Evolutionary conservation across 1,140 invertebrate genomes (phyloP).

Genomic region (Diachasma alloeum): DNA sequence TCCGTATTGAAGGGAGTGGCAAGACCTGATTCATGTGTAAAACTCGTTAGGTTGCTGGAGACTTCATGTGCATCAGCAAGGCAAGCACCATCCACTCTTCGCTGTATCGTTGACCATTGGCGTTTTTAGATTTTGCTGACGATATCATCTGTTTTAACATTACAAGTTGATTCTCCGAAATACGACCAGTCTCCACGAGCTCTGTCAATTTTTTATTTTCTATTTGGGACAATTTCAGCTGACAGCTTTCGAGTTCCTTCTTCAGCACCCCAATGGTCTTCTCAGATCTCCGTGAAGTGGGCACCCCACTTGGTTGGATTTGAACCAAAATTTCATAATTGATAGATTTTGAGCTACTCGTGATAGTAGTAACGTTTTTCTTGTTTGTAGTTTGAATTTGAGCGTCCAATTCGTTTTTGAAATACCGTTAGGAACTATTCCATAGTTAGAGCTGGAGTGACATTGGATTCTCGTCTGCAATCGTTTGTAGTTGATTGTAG

Average conservation of each 20-base stretch:
- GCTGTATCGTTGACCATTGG: slow-evolving; percentile 27
- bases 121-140: slow-evolving; percentile 22
- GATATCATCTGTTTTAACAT: slow-evolving; percentile 19
- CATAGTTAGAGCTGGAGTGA: too few relatives aligned
- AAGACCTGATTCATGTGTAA: slow-evolving; percentile 26
- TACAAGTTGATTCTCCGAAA: slow-evolving; percentile 23
- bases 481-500: too few relatives aligned
- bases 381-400: too few relatives aligned
- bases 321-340: too few relatives aligned
- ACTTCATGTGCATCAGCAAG: slow-evolving; percentile 25
- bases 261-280: background rate
- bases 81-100: slow-evolving; percentile 26
- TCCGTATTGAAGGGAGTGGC: slow-evolving; percentile 23
- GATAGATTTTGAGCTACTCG: too few relatives aligned
- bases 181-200: background rate
- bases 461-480: too few relatives aligned
- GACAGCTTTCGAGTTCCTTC: background rate
- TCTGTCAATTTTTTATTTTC: background rate
- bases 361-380: too few relatives aligned
- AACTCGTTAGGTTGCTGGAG: slow-evolving; percentile 21
- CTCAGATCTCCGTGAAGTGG: too few relatives aligned
- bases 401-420: too few relatives aligned
- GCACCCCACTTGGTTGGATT: too few relatives aligned
- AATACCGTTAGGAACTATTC: too few relatives aligned
- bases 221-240: background rate